Conservation (phyloP, 2,888 invertebrate species). For the Tipula helvola region DNA sequence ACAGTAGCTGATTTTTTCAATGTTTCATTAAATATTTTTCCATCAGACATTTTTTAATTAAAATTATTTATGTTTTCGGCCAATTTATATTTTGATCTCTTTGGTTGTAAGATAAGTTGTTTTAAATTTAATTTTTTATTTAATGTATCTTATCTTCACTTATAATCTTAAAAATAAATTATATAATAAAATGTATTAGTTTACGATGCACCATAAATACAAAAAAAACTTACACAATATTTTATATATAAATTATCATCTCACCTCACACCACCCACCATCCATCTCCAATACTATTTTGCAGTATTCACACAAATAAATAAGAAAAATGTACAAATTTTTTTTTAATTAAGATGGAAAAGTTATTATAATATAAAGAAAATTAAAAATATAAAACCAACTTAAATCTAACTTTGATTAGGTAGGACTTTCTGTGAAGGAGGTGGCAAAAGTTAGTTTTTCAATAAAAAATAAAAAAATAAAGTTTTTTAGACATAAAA, state of each 20-base stretch:
- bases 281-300: not conserved
- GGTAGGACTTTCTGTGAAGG: slow-evolving; percentile 37
- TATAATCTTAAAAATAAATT: not conserved
- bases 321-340: not conserved
- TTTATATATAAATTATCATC: not conserved
- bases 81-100: not conserved
- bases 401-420: slow-evolving; percentile 15
- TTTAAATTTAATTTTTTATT: not conserved
- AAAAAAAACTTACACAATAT: not conserved
- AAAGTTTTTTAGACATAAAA: not conserved
- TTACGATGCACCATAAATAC: not conserved
- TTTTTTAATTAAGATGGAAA: not conserved
- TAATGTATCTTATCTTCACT: not conserved
- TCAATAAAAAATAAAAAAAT: slow-evolving; percentile 4
- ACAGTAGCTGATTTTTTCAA: not conserved
- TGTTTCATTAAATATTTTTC: not conserved
- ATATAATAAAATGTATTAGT: not conserved
- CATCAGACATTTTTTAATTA: not conserved
- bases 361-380: not conserved
- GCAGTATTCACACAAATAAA: not conserved
- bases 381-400: not conserved
- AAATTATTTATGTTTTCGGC: not conserved
- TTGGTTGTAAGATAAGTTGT: not conserved
- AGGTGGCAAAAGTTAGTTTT: slow-evolving; percentile 36
- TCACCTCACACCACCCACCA: not conserved